Base-by-base conservation (phyloP, 1,140 invertebrate species). In the Gerris buenoi region DNA sequence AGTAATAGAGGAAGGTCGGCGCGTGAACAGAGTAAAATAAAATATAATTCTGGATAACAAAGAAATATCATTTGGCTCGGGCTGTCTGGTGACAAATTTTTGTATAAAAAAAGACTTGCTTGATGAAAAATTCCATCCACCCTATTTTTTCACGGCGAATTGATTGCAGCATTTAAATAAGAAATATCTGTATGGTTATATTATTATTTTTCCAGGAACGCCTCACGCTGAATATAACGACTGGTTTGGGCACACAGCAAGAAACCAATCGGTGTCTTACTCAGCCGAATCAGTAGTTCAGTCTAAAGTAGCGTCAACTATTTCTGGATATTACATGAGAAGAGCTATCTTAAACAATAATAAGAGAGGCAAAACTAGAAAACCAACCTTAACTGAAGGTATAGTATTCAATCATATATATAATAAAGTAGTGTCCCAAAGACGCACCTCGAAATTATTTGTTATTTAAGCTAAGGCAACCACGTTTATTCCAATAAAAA, bases 221-320 rank as follows among this genome's bases (percentile, higher is more conserved):
- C 62, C 78, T 1, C 77, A 75, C 22, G 68, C 60, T 26, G 59
- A 69, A 27, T 56, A 69, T 25, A 0, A 84, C 70, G 71, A 72
- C 2, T 85, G 86, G 82, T 82, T 83, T 72, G 85, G 84, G n/a
- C 81, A 84, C 25, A 73, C 76, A 1, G 83, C 83, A 14, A 74
- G 74, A 28, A 67, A 71, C 2, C 22, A 67, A 0, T 63, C 65
- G 1, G 13, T 62, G 0, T 62, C 68, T 25, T 82, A 82, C 63
- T 76, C 81, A 65, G 74, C 77, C 2, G 71, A 80, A 1, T 69
- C 73, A 1, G 75, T 86, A 0, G 68, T 84, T 22, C 75, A 75
- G 23, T 84, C 83, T 13, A 76, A 77, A 73, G 72, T 77, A 2
- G 80, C 72, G 1, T 71, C 75, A 2, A 77, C 82, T 0, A 72